phyloP scores from a whole-genome alignment of 2,797 vertebrate species.

The Micrastur ruficollis region DNA sequence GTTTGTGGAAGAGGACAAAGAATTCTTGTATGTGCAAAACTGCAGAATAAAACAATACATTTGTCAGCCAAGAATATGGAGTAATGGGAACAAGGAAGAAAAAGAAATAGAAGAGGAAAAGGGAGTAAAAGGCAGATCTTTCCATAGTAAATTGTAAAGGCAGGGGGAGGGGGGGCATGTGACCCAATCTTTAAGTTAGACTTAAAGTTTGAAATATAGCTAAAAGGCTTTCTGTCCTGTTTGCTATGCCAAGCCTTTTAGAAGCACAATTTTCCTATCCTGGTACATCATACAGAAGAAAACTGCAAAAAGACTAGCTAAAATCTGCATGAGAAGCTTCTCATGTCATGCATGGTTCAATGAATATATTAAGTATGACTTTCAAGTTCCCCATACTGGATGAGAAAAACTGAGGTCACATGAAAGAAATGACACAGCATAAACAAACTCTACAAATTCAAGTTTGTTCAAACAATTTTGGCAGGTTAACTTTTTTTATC shows the following conservation, averaged over 20 bases:
- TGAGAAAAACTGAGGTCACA: not conserved
- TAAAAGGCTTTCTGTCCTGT: not conserved
- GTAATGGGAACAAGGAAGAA: not conserved
- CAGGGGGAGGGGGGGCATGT: no score
- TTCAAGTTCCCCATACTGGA: not conserved
- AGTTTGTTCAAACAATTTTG: not conserved
- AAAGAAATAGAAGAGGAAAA: not conserved
- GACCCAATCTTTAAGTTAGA: not conserved
- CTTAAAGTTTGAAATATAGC: not conserved
- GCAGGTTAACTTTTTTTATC: not conserved
- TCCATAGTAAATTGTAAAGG: not conserved
- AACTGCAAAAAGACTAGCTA: not conserved
- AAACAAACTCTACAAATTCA: not conserved
- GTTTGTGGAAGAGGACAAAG: not conserved
- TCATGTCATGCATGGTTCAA: not conserved
- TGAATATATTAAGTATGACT: not conserved
- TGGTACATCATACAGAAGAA: not conserved
- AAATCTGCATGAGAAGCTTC: not conserved
- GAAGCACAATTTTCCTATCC: not conserved
- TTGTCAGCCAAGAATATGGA: not conserved
- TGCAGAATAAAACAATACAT: not conserved
- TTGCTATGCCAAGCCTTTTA: not conserved
- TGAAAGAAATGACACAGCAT: not conserved
- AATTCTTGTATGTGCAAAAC: not conserved
- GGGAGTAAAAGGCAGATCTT: not conserved